Percentiles rank a stretch among this genome's conserved stretches.
These are phyloP conservation scores for Malacoctenus gilli DNA, from an alignment of 2,797 vertebrate species.

Conservation along the genomic window DNA sequence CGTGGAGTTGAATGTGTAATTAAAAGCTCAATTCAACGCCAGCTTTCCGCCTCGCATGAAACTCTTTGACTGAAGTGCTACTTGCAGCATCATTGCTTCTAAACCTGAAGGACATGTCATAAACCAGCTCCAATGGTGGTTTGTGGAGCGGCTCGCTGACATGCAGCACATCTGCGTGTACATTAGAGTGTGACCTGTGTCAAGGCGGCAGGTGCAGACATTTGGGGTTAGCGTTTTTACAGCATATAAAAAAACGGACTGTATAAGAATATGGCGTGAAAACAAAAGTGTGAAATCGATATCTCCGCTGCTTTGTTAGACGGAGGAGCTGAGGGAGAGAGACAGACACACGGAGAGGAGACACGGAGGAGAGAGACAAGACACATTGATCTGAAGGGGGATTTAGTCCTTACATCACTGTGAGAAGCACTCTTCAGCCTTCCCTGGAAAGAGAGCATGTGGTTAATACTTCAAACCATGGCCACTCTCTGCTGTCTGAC, in stretches of 20 bases:
- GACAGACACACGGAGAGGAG: slow-evolving; percentile 68
- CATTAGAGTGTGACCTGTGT: slow-evolving; percentile 9
- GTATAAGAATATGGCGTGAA: slow-evolving; percentile 41
- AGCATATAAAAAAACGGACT: slow-evolving; percentile 38
- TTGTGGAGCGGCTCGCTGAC: slow-evolving; percentile 6
- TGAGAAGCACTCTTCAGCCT: slow-evolving; percentile 99
- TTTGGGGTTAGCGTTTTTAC: slow-evolving; percentile 1
- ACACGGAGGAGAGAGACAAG: slow-evolving; percentile 78
- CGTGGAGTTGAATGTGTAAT: too few relatives aligned
- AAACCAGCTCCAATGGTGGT: not conserved
- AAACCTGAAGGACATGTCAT: too few relatives aligned
- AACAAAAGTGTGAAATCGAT: slow-evolving; percentile 58
- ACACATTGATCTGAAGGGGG: slow-evolving; percentile 84
- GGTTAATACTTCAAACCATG: slow-evolving; percentile 79
- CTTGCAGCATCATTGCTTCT: too few relatives aligned
- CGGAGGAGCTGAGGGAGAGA: slow-evolving; percentile 69
- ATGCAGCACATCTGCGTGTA: slow-evolving; percentile 16
- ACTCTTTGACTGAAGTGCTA: too few relatives aligned
- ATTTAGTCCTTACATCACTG: slow-evolving; percentile 96
- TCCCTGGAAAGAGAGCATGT: slow-evolving; percentile 94
- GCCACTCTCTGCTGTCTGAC: slow-evolving; percentile 57
- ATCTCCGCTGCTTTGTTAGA: slow-evolving; percentile 73
- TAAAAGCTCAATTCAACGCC: too few relatives aligned
- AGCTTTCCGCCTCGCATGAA: too few relatives aligned
- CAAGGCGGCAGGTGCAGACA: not conserved